These are phyloP conservation scores for Priocnemis perturbator DNA, from an alignment of 2,888 invertebrate species.

Conservation along the genomic window DNA sequence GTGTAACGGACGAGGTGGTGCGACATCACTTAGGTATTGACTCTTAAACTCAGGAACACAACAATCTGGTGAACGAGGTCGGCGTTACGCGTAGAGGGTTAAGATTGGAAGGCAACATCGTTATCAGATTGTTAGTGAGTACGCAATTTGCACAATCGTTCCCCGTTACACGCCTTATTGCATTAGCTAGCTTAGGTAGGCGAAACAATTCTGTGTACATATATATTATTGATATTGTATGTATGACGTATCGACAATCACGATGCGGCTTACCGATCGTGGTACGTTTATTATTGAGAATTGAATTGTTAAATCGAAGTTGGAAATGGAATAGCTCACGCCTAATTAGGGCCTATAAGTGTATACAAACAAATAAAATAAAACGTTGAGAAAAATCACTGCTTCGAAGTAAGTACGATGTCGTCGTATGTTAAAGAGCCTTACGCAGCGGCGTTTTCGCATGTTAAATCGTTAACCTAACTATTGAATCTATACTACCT, in stretches of 20 bases:
- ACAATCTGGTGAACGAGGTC: background rate
- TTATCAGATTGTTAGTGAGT: slow-evolving; percentile 14
- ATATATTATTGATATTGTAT: slow-evolving; percentile 47
- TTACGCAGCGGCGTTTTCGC: too few species aligned
- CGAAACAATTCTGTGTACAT: slow-evolving; percentile 58
- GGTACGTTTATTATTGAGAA: slow-evolving; percentile 55
- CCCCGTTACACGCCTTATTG: slow-evolving; percentile 45
- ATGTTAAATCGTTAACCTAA: too few species aligned
- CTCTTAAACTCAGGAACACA: background rate
- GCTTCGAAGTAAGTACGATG: too few species aligned
- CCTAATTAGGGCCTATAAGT: slow-evolving; percentile 60
- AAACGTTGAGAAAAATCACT: slow-evolving; percentile 46
- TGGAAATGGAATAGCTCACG: slow-evolving; percentile 55
- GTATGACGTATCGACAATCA: slow-evolving; percentile 46
- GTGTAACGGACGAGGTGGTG: slow-evolving; percentile 41
- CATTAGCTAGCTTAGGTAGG: slow-evolving; percentile 57
- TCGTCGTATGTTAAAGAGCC: too few species aligned
- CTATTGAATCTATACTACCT: too few species aligned
- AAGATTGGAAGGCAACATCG: background rate
- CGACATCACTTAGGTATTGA: background rate
- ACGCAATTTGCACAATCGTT: slow-evolving; percentile 31
- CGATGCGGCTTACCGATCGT: slow-evolving; percentile 41
- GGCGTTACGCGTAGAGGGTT: background rate
- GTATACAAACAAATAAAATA: slow-evolving; percentile 59
- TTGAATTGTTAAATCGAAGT: slow-evolving; percentile 55